Evolutionary conservation across 2,113 vertebrate genomes (phyloP), one percentile per base, ranked within the genome.

Genomic region (Campylorhamphus procurvoides): DNA sequence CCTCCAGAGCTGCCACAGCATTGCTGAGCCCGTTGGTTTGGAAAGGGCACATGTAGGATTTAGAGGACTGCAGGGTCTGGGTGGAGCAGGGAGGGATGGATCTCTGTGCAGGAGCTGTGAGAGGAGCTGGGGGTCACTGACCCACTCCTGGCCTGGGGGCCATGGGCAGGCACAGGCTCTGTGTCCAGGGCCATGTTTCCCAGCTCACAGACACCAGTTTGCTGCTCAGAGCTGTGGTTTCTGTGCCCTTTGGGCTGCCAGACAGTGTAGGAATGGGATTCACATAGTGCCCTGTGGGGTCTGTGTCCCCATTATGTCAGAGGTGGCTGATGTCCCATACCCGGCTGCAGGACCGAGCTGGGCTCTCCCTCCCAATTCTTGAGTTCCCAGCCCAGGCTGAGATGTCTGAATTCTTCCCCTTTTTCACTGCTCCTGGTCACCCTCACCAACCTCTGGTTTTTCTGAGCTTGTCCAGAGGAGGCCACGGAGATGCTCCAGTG

Each of bases 291-390:
- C 59, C 5, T 12, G 8, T 16, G 49, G 14, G 27, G 14, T 58
- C 28, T 66, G 67, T 0, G 1, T 60, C 46, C 64, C 0, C 0
- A 0, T 28, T 49, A 8, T n/a, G 37, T 20, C 59, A 58, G 63
- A 58, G 63, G 31, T 13, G 25, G 49, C 68, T 53, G 27, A 23
- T 68, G 60, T 73, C 12, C 4, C 0, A 2, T 19, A 9, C 18
- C 6, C 0, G 0, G 28, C 76, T 46, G 37, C 15, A 25, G 74
- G 47, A 5, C 31, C n/a, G 8, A 37, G 46, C 55, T 59, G 64
- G 15, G 20, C 35, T 78, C 12, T 73, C 9, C 28, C 14, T 40
- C 22, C 42, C 42, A 15, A 15, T 37, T 60, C 37, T 40, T 0
- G 0, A 1, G 4, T 67, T 55, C 52, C 35, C 3, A 2, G 24